Evolutionary conservation across 1,140 invertebrate species (phyloP), one percentile per base, ranked within the genome.

Genomic region (Tribolium madens): DNA sequence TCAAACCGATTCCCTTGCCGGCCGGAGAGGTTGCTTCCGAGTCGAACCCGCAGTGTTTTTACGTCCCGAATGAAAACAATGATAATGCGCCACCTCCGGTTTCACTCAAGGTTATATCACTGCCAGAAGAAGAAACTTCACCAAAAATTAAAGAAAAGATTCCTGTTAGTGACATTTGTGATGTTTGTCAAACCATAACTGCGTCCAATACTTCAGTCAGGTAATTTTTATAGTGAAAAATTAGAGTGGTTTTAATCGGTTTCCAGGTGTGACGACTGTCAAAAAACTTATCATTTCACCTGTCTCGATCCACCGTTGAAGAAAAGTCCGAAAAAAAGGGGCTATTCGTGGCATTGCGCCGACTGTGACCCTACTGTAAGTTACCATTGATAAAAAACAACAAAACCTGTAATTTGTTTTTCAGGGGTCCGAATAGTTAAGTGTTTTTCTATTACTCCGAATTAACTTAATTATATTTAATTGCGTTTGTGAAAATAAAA

Each of bases 291-390:
- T 87, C 96, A 98, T 87, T 97, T 97, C 85, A 91, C 90, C 21
- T 98, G 97, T 86, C 87, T 98, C 73, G 94, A 97, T 86, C 97
- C 97, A 42, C 96, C 96, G 1, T 89, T 96, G 0, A 97, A 96
- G 86, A 97, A 97, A 86, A 94, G 95, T 50, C 97, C 96, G 1
- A 98, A 98, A 88, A 92, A 93, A 78, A 90, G 95, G 73, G 96
- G 96, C 42, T 98, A 97, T 86, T 95, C 94, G 3, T 98, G 97
- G 97, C 95, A 96, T 86, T 98, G 97, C 88, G 95, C 95, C 53
- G 95, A 97, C 85, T 98, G 96, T 90, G 96, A 97, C 89, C 94
- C 94, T 68, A 95, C 95, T 81, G 94, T 93, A 87, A 90, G 90
- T 26, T 26, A n/a, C n/a, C n/a, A n/a, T 26, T 26, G 6, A 26